phyloP scores from a whole-genome alignment of 2,797 vertebrate genomes.

The Salarias fasciatus region DNA sequence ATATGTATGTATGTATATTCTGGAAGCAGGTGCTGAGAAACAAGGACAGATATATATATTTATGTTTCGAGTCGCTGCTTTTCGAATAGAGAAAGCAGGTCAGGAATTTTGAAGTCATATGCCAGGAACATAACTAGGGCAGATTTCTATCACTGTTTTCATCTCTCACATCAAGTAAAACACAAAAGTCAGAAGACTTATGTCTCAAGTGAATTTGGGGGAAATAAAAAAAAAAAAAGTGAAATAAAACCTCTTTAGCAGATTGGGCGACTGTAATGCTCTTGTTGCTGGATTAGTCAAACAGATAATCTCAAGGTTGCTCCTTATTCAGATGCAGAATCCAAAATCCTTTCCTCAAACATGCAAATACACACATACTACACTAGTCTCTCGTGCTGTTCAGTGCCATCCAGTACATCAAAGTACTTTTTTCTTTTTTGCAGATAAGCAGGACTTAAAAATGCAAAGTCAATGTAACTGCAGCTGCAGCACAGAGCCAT shows the following conservation, averaged over 20 bases:
- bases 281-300: background rate
- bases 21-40: background rate
- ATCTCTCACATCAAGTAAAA: background rate
- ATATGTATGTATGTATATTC: no score
- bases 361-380: background rate
- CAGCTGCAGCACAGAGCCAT: no score
- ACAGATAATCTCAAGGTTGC: background rate
- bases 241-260: background rate
- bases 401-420: background rate
- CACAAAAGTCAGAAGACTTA: background rate
- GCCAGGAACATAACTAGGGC: background rate
- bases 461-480: no score
- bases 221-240: background rate
- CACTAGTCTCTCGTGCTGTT: background rate
- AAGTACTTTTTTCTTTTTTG: no score
- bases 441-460: no score
- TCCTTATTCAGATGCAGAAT: background rate
- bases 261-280: background rate
- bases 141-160: background rate
- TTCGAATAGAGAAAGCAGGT: background rate
- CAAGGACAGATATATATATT: background rate
- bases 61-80: background rate
- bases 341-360: background rate
- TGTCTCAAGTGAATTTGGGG: background rate
- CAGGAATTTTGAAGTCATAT: background rate